Evolutionary conservation across 35 echinoderm and acorn worm genomes (phyloP), one percentile per base, ranked within the genome.

Genomic region (Apostichopus parvimensis): DNA sequence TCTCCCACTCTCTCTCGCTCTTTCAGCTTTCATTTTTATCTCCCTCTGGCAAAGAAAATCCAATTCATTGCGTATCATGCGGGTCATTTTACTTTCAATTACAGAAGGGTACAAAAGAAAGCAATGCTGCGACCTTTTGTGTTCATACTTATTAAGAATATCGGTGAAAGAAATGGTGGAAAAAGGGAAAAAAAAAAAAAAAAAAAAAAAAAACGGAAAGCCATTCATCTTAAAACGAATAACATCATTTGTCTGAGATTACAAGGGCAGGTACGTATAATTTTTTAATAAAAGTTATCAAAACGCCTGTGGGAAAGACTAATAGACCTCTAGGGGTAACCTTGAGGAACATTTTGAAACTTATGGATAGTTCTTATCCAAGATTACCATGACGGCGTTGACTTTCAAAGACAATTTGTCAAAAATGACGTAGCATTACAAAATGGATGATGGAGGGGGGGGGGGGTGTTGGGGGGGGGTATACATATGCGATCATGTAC

Each of bases 11-110:
- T 45, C 34, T 45, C 22, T 79, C 11, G 0, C 11, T 54, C 11
- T 80, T 80, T 22, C 22, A 68, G 9, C 18, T 8, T 14, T 68
- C 11, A 68, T 75, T 75, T 18, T 18, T 20, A 7, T 75, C n/a
- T 14, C 86, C 86, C 62, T 88, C 86, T 57, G 86, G 86, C 86
- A 73, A 88, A 88, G 12, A 72, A 72, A 15, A 66, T 54, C 61
- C 86, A 68, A 88, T 88, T 88, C 86, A 88, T 88, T 54, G 86
- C 61, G 17, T 72, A 88, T 88, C 14, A 88, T 64, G 72, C 86
- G 86, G 86, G 86, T 88, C 86, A 88, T 54, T 88, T 73, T 71
- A 88, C 86, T 84, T 84, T 84, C 81, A 58, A 84, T 84, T 84
- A 18, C n/a, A 55, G 10, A 9, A 55, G 20, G 28, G 81, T 20